Base-by-base conservation (phyloP, 2,113 vertebrate genomes). In the Prunella himalayana region DNA sequence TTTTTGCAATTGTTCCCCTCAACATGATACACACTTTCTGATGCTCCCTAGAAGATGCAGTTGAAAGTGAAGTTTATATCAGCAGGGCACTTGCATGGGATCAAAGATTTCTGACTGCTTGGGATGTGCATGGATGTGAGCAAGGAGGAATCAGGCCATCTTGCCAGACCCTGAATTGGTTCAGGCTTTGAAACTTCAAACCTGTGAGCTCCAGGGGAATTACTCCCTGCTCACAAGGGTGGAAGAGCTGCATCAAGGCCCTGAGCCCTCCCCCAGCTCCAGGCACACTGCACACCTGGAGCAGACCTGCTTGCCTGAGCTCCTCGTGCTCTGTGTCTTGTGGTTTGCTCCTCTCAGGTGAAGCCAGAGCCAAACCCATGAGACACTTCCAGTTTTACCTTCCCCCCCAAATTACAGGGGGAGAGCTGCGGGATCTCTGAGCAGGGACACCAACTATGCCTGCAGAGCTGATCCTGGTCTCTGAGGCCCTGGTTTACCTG, bases 241-340 rank as follows among this genome's bases (percentile, higher is more conserved):
- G 31, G 25, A 45, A 88, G 70, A 57, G 47, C 21, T 39, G 35
- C 33, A 45, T 9, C 45, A 17, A 69, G 28, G 8, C 51, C 60
- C 51, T 30, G 25, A 41, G 50, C 57, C 27, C 23, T 7, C 18
- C 8, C 6, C 18, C 2, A 3, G 37, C 37, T 17, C 6, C 15
- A 35, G 22, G 21, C 42, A 30, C 18, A 6, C 44, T 7, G 15
- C 0, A 1, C 24, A 53, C 33, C 73, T 45, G 0, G 0, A 63
- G 49, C 44, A 50, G 41, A 65, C 11, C 60, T 24, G 44, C 45
- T 5, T 41, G 64, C 16, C 44, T 0, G 0, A 69, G 69, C 45
- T 78, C 22, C 59, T 59, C 71, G 21, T n/a, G 22, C 42, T 68
- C 66, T 4, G 7, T 8, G 39, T 24, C 91, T 56, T 56, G 64